Percentiles rank a stretch among this genome's conserved stretches.
Evolutionary conservation across 2,797 vertebrate species (phyloP).

Genomic region (Lutjanus argentimaculatus): DNA sequence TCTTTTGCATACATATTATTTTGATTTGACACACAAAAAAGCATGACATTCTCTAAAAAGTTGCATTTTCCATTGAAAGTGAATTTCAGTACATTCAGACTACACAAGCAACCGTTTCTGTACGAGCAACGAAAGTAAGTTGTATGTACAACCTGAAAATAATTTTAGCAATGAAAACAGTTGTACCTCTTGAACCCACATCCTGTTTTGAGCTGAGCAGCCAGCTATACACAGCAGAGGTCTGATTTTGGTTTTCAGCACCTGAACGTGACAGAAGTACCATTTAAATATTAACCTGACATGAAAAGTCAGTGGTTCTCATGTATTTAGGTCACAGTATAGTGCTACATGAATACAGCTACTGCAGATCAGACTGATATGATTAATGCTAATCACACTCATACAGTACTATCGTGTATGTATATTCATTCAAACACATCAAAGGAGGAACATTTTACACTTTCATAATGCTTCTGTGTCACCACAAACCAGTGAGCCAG

Average conservation of each 20-base stretch:
- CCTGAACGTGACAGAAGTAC: constrained; percentile 31
- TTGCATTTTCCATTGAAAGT: constrained; percentile 10
- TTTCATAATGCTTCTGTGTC: constrained; percentile 68
- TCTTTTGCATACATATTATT: constrained; percentile 25
- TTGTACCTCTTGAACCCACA: constrained; percentile 76
- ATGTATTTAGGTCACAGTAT: constrained; percentile 1
- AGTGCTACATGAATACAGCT: constrained; percentile 33
- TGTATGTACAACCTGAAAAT: constrained; percentile 24
- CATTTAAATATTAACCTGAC: background rate
- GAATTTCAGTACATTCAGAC: constrained; percentile 23
- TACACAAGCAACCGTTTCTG: constrained; percentile 32
- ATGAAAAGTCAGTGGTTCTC: background rate
- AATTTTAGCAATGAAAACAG: constrained; percentile 64
- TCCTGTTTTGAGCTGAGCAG: constrained; percentile 85
- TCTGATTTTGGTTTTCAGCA: constrained; percentile 61
- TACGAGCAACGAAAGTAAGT: constrained; percentile 26
- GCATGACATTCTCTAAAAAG: background rate
- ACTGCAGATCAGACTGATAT: constrained; percentile 15
- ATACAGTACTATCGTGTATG: constrained; percentile 4
- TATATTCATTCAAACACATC: constrained; percentile 45
- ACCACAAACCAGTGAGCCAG: constrained; percentile 1
- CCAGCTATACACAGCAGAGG: constrained; percentile 41
- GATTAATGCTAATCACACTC: constrained; percentile 60
- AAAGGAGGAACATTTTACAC: constrained; percentile 2
- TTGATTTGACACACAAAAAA: constrained; percentile 34